A percentile compares a stretch with the other conserved stretches of the same genome.
Evolutionary conservation across 2,113 vertebrate genomes (phyloP).

Genomic region (Ophiodon elongatus): DNA sequence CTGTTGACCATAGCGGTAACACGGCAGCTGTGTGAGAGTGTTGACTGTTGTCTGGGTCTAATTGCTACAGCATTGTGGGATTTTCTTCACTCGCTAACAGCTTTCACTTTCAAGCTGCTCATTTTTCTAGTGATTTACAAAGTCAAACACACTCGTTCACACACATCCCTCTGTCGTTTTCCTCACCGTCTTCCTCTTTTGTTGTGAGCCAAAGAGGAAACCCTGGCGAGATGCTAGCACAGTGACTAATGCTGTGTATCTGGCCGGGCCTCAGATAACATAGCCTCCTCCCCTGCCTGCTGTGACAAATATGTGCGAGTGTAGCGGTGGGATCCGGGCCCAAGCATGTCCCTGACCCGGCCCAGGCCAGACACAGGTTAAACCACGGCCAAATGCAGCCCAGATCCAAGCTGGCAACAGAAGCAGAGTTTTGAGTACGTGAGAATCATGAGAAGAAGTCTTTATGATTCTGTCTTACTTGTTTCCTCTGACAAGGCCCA

Average conservation of each 20-base stretch:
- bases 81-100: conserved; percentile 31
- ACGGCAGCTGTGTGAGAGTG: conserved; percentile 53
- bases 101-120: conserved; percentile 22
- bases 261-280: conserved; percentile 74
- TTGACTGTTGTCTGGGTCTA: conserved; percentile 54
- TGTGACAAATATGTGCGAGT: conserved; percentile 79
- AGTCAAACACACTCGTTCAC: conserved; percentile 35
- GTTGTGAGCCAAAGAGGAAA: conserved; percentile 86
- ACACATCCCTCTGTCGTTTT: conserved; percentile 63
- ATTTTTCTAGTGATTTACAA: conserved; percentile 52
- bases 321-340: conserved; percentile 66
- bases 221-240: conserved; percentile 85
- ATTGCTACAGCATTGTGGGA: conserved; percentile 53
- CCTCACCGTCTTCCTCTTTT: conserved; percentile 73
- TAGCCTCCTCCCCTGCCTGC: conserved; percentile 79
- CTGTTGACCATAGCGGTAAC: conserved; percentile 59
- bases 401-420: conserved; percentile 47
- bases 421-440: conserved; percentile 10
- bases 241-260: conserved; percentile 86
- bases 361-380: conserved; percentile 58
- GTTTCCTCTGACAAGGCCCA: conserved; percentile 46
- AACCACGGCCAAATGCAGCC: conserved; percentile 45
- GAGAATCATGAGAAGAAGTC: conserved; percentile 28
- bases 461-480: conserved; percentile 27
- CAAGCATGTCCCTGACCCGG: conserved; percentile 66